Base-by-base conservation (phyloP, 2,888 invertebrate genomes). In the Sisyra terminalis region DNA sequence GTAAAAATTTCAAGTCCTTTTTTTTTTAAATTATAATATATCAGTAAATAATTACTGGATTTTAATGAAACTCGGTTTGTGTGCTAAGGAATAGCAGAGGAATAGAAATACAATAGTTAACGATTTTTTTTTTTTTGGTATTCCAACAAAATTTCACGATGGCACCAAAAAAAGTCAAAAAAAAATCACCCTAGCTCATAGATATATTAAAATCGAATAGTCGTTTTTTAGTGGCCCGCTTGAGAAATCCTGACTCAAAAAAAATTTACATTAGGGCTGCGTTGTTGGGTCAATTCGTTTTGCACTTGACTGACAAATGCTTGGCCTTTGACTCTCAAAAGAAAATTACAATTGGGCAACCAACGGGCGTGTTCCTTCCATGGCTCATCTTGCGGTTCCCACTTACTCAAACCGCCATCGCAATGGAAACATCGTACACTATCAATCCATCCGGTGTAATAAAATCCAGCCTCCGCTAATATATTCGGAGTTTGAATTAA, bases 361-460 rank as follows among this genome's bases (percentile, higher is more conserved):
- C 90, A 94, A 52, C 80, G 73, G 9, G 89, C 90, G 64, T 96
- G 96, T 57, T 94, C 94, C 42, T 76, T 72, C 92, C 93, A 94
- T 1, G 92, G 90, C 56, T 84, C 82, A 60, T 94, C 94, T 13
- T 77, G 76, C 31, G 77, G 73, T 59, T 89, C 84, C 94, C 94
- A 96, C 56, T 83, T 81, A 49, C 84, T 73, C 39, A 96, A 66
- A 0, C 92, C 90, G 35, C 92, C 92, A 60, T 89, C 89, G 61
- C 96, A 96, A 64, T 88, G 87, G 65, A 92, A 94, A 61, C 94
- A 96, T 44, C 87, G 76, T 24, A 88, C 87, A 63, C 78, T 77
- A 59, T 84, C 84, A 37, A 71, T 73, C 15, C 65, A 64, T 13
- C 78, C 78, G 50, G 73, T 78, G 56, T 88, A 92, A 59, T 81